phyloP scores from a whole-genome alignment of 1,140 invertebrate species.

The Diabrotica virgifera region DNA sequence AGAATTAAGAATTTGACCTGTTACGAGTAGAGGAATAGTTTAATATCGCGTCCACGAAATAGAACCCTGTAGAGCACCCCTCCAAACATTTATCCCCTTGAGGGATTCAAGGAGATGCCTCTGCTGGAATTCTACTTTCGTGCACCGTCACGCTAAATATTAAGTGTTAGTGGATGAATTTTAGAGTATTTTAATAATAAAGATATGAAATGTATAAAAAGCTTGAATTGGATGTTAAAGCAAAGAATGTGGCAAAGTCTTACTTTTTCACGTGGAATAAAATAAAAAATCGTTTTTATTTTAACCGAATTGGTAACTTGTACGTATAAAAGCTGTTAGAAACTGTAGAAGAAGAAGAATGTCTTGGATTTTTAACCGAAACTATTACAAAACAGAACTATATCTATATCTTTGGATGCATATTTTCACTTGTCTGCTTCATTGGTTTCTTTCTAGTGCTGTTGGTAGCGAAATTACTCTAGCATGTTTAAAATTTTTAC shows the following conservation, averaged over 20 bases:
- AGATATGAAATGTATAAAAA: constrained; percentile 30
- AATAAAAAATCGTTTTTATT: constrained; percentile 19
- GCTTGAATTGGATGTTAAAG: constrained; percentile 25
- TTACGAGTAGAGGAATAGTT: constrained; percentile 37
- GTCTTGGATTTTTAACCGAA: not conserved
- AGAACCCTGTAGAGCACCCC: not conserved
- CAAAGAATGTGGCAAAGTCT: constrained; percentile 15
- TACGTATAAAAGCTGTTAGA: constrained; percentile 25
- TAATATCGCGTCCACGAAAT: constrained; percentile 12
- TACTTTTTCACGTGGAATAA: constrained; percentile 17
- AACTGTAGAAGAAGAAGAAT: constrained; percentile 16
- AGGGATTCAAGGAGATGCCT: not conserved
- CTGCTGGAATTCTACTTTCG: not conserved
- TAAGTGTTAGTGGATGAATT: constrained; percentile 39
- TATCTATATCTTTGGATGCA: no score
- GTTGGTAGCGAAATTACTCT: no score
- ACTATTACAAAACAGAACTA: no score
- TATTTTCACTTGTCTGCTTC: no score
- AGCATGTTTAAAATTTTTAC: no score
- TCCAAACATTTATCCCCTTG: no score
- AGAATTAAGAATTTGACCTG: constrained; percentile 31
- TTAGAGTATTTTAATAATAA: constrained; percentile 36
- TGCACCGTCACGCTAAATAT: constrained; percentile 13
- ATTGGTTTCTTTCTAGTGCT: no score
- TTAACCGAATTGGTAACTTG: constrained; percentile 29